These are phyloP conservation scores for Diphyllodes magnificus DNA, from an alignment of 2,113 vertebrate species.

Conservation along the genomic window DNA sequence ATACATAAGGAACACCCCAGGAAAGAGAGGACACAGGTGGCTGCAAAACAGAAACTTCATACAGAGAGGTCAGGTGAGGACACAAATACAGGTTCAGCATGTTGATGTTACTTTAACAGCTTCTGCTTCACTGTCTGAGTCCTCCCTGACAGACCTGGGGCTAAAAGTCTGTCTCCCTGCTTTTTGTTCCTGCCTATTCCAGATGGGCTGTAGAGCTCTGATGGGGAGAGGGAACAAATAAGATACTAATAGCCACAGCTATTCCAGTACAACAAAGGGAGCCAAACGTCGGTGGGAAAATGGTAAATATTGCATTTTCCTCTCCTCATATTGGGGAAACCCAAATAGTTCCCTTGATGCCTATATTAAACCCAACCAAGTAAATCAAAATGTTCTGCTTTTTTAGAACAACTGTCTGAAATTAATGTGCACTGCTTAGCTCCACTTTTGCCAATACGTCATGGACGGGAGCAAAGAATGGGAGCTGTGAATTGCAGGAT, in stretches of 20 bases:
- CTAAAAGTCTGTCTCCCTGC: background rate
- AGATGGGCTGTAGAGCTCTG: background rate
- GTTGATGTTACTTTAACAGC: background rate
- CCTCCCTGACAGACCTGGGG: background rate
- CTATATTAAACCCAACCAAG: background rate
- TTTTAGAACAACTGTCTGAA: background rate
- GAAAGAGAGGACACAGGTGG: background rate
- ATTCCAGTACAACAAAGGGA: background rate
- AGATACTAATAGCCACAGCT: background rate
- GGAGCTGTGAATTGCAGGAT: background rate
- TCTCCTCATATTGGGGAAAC: background rate
- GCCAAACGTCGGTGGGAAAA: background rate
- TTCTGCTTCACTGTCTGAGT: background rate
- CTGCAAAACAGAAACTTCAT: background rate
- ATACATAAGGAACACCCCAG: accelerated
- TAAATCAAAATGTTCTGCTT: background rate
- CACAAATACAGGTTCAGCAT: background rate
- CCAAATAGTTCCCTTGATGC: background rate
- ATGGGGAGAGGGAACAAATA: accelerated
- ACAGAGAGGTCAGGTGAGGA: background rate
- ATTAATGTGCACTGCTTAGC: background rate
- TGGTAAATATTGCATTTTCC: background rate
- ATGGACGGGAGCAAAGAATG: accelerated
- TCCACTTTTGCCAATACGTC: background rate
- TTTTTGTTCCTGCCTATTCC: background rate